phyloP scores from a whole-genome alignment of 2,113 vertebrate species.

The Myanophis thanlyinensis region DNA sequence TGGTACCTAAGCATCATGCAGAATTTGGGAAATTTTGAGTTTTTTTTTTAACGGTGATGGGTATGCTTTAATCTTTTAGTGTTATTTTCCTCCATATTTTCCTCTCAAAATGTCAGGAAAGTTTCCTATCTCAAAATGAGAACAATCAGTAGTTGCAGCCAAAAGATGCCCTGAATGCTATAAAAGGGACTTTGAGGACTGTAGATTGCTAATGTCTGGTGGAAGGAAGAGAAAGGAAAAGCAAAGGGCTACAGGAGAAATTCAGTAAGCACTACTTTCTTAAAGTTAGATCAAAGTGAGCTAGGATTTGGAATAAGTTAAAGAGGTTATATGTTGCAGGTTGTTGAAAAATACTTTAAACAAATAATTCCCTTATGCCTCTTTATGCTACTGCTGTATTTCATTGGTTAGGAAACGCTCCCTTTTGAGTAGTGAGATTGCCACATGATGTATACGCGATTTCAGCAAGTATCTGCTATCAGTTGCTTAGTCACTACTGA shows the following conservation, averaged over 20 bases:
- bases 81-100: background rate
- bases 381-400: background rate
- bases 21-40: background rate
- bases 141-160: background rate
- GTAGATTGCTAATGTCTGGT: background rate
- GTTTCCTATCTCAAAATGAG: background rate
- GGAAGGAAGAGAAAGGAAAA: background rate
- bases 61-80: background rate
- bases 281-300: background rate
- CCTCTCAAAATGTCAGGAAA: background rate
- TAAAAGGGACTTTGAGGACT: background rate
- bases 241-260: background rate
- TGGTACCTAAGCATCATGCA: background rate
- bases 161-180: background rate
- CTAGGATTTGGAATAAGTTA: background rate
- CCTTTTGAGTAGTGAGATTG: background rate
- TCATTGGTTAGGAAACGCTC: background rate
- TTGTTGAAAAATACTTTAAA: background rate
- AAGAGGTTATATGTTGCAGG: background rate
- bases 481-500: background rate
- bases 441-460: background rate
- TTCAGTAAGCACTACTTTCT: background rate
- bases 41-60: background rate
- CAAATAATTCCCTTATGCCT: background rate
- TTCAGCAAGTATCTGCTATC: background rate